These are phyloP conservation scores for Dermatemys mawii DNA, from an alignment of 2,113 vertebrate genomes.

Conservation along the genomic window DNA sequence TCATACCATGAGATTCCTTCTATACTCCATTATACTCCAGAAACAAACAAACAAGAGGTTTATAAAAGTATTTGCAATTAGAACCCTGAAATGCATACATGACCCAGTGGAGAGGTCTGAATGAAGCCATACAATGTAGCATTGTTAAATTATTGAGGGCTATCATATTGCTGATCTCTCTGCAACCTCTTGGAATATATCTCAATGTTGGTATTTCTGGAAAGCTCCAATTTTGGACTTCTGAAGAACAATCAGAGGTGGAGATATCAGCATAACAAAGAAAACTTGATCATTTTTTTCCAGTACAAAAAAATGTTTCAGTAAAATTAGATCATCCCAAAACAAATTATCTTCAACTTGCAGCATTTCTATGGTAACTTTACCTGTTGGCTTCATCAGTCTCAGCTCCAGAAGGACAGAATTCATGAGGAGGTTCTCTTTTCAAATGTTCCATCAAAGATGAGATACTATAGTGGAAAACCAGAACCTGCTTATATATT, in stretches of 20 bases:
- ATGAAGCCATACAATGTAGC: conserved; percentile 43
- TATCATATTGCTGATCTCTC: neutral
- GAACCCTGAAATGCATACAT: neutral
- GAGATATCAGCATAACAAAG: conserved; percentile 53
- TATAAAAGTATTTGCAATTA: neutral
- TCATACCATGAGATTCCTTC: neutral
- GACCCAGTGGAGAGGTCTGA: conserved; percentile 39
- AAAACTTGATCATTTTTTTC: conserved; percentile 50
- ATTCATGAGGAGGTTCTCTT: conserved; percentile 75
- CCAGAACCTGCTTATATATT: conserved; percentile 77
- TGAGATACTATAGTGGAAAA: conserved; percentile 77
- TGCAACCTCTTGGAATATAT: neutral
- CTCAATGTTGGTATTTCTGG: neutral
- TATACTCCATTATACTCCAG: neutral
- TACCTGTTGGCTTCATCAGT: conserved; percentile 77
- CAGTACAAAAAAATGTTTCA: conserved; percentile 72
- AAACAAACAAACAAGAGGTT: neutral
- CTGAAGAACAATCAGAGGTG: conserved; percentile 15
- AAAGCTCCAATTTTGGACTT: conserved; percentile 27
- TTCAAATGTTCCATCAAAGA: conserved; percentile 75
- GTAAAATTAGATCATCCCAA: conserved; percentile 55
- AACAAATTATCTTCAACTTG: conserved; percentile 72
- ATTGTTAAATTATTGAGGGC: neutral
- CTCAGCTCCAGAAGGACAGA: conserved; percentile 71
- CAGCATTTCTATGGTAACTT: conserved; percentile 75